These are phyloP conservation scores for Thymallus thymallus DNA, from an alignment of 2,113 vertebrate species.

Conservation along the genomic window DNA sequence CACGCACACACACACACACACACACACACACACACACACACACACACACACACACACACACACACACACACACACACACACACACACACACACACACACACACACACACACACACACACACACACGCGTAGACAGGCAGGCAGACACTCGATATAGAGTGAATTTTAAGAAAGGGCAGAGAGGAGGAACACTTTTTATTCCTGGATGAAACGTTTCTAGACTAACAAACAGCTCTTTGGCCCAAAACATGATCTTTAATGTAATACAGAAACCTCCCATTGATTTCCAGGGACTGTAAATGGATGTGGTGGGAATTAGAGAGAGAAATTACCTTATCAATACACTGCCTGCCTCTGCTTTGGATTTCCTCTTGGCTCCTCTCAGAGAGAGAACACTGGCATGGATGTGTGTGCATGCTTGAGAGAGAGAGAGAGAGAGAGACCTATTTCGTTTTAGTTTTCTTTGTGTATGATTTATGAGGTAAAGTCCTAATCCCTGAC, in stretches of 20 bases:
- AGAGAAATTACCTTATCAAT: slow-evolving; percentile 60
- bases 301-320: slow-evolving; percentile 36
- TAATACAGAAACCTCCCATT: slow-evolving; percentile 40
- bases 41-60: no score
- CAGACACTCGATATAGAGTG: slow-evolving; percentile 9
- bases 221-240: slow-evolving; percentile 47
- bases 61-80: background rate
- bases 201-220: background rate
- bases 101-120: no score
- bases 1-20: no score
- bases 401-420: slow-evolving; percentile 37
- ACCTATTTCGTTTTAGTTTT: no score
- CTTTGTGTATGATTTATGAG: no score
- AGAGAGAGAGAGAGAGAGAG: no score
- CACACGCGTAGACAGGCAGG: background rate
- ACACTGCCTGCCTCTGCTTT: slow-evolving; percentile 39
- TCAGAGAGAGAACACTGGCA: slow-evolving; percentile 41
- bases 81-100: no score
- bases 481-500: no score
- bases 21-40: no score
- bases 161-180: background rate
- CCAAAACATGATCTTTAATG: slow-evolving; percentile 53
- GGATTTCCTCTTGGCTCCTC: slow-evolving; percentile 34
- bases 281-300: slow-evolving; percentile 53
- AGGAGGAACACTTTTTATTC: slow-evolving; percentile 37